Base-by-base conservation (phyloP, 2,888 invertebrate genomes). In the Lagria hirta region DNA sequence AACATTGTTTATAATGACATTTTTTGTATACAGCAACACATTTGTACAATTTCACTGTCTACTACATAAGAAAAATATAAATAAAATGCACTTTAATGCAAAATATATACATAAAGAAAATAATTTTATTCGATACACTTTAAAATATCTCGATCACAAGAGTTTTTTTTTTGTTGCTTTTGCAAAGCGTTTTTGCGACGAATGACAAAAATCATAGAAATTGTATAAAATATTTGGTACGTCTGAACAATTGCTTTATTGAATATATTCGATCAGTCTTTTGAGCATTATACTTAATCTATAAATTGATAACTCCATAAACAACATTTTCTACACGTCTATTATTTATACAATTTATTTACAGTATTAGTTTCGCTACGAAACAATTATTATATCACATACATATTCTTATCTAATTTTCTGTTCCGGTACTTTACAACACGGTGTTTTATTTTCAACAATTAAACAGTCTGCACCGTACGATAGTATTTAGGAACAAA, bases 261-360 rank as follows among this genome's bases (percentile, higher is more conserved):
- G 16, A 21, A 20, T 37, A 29, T 37, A 37, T 26, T 58, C 58
- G 53, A 41, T 69, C 67, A 68, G 66, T 66, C 66, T 66, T 68
- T 60, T 63, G 58, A 66, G 65, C 65, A 61, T 66, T 66, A 64
- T 69, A 65, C 66, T 61, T 57, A 58, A 24, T 15, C 29, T 34
- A 40, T 33, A 58, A 58, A 55, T 49, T 48, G 17, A 32, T 48
- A 49, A 56, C 38, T 24, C 48, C 35, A 42, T 28, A 44, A 54
- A 52, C 52, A 46, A 54, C 42, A 43, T 37, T 54, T 54, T 56
- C 50, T 55, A 57, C 54, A 55, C 41, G 43, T 32, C 42, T 34
- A 52, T 51, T 55, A 57, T n/a, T n/a, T 58, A 55, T 57, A 58
- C 58, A 55, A 43, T n/a, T n/a, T 57, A 55, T 57, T 55, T 55